Evolutionary conservation across 1,140 invertebrate genomes (phyloP).

Genomic region (Drosophila grimshawi): DNA sequence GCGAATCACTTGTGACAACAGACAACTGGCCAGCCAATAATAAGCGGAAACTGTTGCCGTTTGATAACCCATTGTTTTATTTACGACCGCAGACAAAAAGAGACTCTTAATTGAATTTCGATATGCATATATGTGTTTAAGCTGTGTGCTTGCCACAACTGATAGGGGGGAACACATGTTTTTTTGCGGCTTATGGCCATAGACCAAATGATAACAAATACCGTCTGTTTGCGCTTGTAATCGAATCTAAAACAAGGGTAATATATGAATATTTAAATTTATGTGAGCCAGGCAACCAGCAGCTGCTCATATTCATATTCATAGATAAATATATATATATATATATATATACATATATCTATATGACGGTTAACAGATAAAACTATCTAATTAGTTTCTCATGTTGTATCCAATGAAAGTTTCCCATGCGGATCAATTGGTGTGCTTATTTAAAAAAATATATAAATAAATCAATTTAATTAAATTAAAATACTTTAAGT

Average conservation of each 20-base stretch:
- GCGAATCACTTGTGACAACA: constrained; percentile 1
- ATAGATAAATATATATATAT: not conserved
- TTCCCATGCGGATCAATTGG: no score
- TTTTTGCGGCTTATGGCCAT: constrained; percentile 6
- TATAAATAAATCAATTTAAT: no score
- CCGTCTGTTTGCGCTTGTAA: constrained; percentile 23
- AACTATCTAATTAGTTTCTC: no score
- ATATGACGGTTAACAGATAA: no score
- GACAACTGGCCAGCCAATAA: constrained; percentile 6
- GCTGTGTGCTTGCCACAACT: constrained; percentile 7
- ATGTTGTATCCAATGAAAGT: no score
- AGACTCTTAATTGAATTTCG: constrained; percentile 2
- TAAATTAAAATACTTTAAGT: no score
- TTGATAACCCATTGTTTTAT: constrained; percentile 14
- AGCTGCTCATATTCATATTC: constrained; percentile 18
- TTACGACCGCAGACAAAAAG: not conserved
- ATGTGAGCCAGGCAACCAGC: not conserved
- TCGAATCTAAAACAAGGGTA: constrained; percentile 11
- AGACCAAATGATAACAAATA: constrained; percentile 26
- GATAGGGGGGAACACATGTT: constrained; percentile 30
- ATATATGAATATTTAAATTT: constrained; percentile 28
- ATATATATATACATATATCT: not conserved
- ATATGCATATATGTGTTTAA: not conserved
- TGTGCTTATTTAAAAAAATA: no score
- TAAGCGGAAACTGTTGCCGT: not conserved